These are phyloP conservation scores for Ovis canadensis DNA, from an alignment of 2,113 vertebrate species.

Conservation along the genomic window DNA sequence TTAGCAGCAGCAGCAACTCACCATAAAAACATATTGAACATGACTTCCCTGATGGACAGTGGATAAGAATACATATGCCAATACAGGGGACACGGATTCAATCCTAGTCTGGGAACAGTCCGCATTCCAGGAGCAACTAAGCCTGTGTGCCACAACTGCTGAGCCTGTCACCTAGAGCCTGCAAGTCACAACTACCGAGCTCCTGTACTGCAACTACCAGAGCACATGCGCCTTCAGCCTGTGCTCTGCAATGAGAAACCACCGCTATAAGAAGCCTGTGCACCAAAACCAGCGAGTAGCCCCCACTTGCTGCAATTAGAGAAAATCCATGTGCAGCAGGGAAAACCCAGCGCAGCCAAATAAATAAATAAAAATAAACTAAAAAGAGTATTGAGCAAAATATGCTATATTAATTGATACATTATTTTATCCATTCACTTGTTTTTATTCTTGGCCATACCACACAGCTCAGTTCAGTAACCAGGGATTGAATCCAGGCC, in stretches of 20 bases:
- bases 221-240: neutral
- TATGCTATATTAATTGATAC: neutral
- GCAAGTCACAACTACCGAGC: neutral
- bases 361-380: neutral
- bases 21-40: neutral
- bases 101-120: neutral
- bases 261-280: fast-evolving
- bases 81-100: neutral
- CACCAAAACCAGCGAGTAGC: neutral
- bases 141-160: neutral
- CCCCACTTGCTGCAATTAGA: neutral
- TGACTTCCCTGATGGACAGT: neutral
- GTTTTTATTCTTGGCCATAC: neutral
- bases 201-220: neutral
- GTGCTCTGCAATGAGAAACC: neutral
- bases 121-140: neutral
- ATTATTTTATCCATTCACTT: neutral
- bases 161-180: neutral
- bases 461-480: neutral
- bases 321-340: neutral
- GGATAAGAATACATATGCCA: neutral
- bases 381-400: neutral
- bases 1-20: neutral
- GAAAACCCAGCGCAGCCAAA: neutral
- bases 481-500: neutral